These are phyloP conservation scores for Tanypteryx hageni DNA, from an alignment of 2,888 invertebrate genomes.

Conservation along the genomic window DNA sequence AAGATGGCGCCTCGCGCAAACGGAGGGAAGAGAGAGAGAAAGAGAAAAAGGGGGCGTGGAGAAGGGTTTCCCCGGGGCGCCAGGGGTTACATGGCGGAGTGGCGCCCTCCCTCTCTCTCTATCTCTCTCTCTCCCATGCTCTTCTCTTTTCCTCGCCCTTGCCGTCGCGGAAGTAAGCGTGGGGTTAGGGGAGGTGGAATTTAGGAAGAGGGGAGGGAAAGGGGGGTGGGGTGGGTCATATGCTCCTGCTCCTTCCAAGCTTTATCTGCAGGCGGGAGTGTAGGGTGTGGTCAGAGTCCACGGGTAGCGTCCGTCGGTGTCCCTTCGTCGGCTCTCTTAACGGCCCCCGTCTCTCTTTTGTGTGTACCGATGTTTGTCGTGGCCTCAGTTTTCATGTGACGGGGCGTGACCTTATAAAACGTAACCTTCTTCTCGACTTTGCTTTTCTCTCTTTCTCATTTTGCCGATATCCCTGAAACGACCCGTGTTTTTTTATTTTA, in stretches of 20 bases:
- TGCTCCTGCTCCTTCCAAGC: no score
- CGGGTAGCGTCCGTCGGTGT: not conserved
- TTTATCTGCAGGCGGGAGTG: not conserved
- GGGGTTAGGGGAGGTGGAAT: not conserved
- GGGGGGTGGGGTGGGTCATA: no score
- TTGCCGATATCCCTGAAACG: not conserved
- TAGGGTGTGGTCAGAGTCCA: constrained; percentile 53
- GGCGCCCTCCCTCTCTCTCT: not conserved
- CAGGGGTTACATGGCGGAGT: constrained; percentile 9
- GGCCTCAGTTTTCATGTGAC: not conserved
- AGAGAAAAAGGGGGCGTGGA: not conserved
- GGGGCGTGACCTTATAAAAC: constrained; percentile 18
- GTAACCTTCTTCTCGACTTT: not conserved
- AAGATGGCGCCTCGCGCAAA: constrained; percentile 49
- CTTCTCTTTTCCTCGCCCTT: not conserved
- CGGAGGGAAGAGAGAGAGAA: not conserved
- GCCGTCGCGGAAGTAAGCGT: constrained; percentile 13
- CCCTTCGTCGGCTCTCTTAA: constrained; percentile 34
- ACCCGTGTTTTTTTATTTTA: not conserved
- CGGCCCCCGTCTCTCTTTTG: not conserved
- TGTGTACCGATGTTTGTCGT: not conserved
- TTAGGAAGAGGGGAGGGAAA: no score
- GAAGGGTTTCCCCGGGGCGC: constrained; percentile 31
- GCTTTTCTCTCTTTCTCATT: not conserved
- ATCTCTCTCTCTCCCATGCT: not conserved